Conservation (phyloP, 2,797 vertebrate species). For the Myotis planiceps region DNA sequence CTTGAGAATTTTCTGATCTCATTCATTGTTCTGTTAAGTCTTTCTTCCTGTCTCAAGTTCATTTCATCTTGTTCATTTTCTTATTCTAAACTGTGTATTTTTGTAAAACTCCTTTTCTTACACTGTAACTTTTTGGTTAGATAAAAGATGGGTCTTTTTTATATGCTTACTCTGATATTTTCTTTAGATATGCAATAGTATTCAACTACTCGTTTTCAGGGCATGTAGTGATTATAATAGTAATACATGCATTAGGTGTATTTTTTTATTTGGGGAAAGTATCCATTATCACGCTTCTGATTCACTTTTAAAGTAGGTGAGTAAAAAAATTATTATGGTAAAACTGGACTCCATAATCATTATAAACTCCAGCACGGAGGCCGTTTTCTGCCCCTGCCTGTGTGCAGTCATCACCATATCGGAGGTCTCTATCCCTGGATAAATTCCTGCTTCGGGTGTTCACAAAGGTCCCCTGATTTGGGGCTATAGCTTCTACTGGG, state of each 20-base stretch:
- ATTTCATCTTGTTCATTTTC: constrained; percentile 19
- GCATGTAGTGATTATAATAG: background rate
- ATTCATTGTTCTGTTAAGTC: background rate
- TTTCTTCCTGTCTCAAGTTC: background rate
- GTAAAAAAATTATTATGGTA: background rate
- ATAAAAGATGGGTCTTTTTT: background rate
- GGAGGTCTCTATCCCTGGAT: background rate
- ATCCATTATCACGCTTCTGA: background rate
- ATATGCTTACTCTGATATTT: background rate
- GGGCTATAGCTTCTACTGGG: background rate
- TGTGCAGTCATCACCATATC: too few species aligned
- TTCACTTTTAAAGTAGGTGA: background rate
- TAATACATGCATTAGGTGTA: background rate
- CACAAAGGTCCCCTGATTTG: background rate
- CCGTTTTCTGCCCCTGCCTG: too few species aligned
- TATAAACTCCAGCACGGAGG: rapidly evolving
- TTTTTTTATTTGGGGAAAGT: background rate
- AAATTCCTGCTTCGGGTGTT: background rate
- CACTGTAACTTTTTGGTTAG: background rate
- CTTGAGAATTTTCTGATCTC: background rate
- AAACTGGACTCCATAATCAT: background rate
- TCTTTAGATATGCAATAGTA: background rate
- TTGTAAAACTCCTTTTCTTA: background rate
- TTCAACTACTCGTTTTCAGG: background rate
- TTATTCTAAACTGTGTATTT: background rate